These are phyloP conservation scores for Todus mexicanus DNA, from an alignment of 2,797 vertebrate genomes.

Conservation along the genomic window DNA sequence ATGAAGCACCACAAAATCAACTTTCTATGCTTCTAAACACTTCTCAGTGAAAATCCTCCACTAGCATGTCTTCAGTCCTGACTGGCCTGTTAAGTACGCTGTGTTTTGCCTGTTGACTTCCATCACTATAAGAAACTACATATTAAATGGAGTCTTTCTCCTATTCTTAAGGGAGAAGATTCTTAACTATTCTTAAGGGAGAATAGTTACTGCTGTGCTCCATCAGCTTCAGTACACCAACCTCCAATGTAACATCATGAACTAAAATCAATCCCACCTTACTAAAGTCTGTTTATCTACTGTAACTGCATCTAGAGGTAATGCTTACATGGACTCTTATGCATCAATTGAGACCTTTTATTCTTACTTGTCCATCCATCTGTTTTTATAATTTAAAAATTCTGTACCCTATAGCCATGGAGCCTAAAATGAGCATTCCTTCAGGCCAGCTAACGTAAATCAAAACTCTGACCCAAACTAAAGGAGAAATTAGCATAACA, in stretches of 20 bases:
- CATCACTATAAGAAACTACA: background rate
- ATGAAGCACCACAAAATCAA: background rate
- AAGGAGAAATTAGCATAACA: background rate
- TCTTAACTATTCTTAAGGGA: background rate
- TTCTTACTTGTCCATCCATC: background rate
- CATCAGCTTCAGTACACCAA: background rate
- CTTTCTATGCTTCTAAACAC: background rate
- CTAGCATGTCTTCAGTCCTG: background rate
- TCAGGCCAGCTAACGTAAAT: background rate
- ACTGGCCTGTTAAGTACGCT: background rate
- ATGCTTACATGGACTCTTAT: background rate
- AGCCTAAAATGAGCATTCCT: background rate
- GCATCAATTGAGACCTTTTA: background rate
- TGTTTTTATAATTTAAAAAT: background rate
- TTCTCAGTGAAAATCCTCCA: background rate
- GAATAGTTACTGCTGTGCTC: background rate
- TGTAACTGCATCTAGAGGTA: background rate
- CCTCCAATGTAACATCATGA: background rate
- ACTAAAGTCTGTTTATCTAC: background rate
- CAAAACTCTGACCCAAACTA: background rate
- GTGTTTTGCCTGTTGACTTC: background rate
- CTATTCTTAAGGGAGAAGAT: background rate
- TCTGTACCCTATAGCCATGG: background rate
- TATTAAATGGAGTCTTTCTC: background rate
- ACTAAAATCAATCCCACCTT: background rate